Conservation (phyloP, 2,113 vertebrate genomes). For the Carassius carassius region DNA sequence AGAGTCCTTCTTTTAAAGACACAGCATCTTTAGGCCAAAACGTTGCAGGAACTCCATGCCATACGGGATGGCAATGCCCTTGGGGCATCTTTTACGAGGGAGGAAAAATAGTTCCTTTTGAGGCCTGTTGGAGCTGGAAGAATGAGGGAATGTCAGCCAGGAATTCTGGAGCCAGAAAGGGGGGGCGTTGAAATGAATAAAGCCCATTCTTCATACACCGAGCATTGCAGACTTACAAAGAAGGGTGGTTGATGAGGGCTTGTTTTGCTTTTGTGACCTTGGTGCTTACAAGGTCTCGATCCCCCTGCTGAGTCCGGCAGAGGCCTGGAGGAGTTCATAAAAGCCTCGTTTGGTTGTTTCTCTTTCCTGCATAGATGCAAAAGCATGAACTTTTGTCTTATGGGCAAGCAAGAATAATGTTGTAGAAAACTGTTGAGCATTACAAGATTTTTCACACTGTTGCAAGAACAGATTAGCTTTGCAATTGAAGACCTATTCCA, state of each 20-base stretch:
- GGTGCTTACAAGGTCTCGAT: slow-evolving; percentile 47
- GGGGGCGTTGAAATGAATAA: slow-evolving; percentile 43
- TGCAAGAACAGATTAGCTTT: neutral
- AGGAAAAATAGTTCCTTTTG: slow-evolving; percentile 35
- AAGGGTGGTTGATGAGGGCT: slow-evolving; percentile 40
- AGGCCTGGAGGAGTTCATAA: slow-evolving; percentile 32
- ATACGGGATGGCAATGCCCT: slow-evolving; percentile 8
- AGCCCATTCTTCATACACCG: slow-evolving; percentile 43
- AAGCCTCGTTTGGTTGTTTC: slow-evolving; percentile 27
- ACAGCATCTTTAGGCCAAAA: slow-evolving; percentile 37
- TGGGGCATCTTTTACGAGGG: slow-evolving; percentile 15
- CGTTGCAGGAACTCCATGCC: slow-evolving; percentile 31
- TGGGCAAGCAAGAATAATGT: neutral
- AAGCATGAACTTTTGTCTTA: slow-evolving; percentile 6
- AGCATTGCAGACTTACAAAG: slow-evolving; percentile 40
- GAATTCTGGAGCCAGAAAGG: slow-evolving; percentile 39
- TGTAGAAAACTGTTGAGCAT: neutral
- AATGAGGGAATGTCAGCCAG: slow-evolving; percentile 52
- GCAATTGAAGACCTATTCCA: neutral
- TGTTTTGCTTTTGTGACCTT: slow-evolving; percentile 58
- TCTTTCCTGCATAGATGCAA: slow-evolving; percentile 29
- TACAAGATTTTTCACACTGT: neutral
- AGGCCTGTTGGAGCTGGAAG: slow-evolving; percentile 47
- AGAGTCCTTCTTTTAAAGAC: slow-evolving; percentile 49
- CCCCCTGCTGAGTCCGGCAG: slow-evolving; percentile 31